Evolutionary conservation across 2,797 vertebrate species (phyloP).

Genomic region (Parauchenoglanis ngamensis): DNA sequence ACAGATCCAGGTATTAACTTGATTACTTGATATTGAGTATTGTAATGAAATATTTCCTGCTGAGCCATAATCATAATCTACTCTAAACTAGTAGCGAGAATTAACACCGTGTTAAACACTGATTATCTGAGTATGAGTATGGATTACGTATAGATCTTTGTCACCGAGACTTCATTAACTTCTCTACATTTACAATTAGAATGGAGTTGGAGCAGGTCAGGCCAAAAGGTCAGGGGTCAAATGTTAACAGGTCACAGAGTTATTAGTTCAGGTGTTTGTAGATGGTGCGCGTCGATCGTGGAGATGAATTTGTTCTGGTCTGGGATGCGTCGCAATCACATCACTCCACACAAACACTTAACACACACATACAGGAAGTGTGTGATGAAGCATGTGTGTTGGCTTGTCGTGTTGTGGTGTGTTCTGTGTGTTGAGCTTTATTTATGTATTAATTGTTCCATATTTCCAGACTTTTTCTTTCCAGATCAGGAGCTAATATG

Average conservation of each 20-base stretch:
- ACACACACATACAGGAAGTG: not conserved
- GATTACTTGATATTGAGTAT: not conserved
- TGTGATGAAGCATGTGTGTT: not conserved
- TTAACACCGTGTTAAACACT: not conserved
- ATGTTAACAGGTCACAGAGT: constrained; percentile 37
- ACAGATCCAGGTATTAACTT: not conserved
- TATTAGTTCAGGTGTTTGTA: constrained; percentile 39
- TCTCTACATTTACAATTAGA: constrained; percentile 25
- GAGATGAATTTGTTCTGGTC: not conserved
- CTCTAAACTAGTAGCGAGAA: not conserved
- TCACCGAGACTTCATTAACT: constrained; percentile 32
- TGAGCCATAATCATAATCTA: not conserved
- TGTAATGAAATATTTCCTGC: not conserved
- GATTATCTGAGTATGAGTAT: not conserved
- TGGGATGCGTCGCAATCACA: not conserved
- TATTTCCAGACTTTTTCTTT: too few species aligned
- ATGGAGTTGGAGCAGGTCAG: constrained; percentile 5
- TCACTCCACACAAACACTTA: not conserved
- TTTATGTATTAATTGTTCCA: not conserved
- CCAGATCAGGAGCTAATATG: not conserved
- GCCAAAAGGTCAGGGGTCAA: constrained; percentile 39
- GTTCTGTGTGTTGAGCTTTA: not conserved
- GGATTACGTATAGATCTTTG: constrained; percentile 30
- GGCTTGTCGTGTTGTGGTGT: not conserved
- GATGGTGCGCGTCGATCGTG: not conserved